phyloP scores from a whole-genome alignment of 2,113 vertebrate genomes.

The Phrynosoma platyrhinos region DNA sequence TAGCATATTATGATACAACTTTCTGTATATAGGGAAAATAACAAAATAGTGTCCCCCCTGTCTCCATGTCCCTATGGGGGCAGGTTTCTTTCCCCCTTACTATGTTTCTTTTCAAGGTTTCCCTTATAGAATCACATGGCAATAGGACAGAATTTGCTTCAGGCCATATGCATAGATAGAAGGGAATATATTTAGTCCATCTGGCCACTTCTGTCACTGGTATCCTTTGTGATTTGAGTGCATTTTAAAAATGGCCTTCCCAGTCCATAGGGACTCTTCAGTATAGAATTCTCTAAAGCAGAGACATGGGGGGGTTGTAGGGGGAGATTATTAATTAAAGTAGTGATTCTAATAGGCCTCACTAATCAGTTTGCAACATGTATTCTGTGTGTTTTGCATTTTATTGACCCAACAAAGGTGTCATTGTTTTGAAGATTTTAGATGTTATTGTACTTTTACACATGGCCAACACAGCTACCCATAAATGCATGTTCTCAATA shows the following conservation, averaged over 20 bases:
- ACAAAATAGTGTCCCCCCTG: background rate
- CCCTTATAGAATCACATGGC: background rate
- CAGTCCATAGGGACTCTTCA: background rate
- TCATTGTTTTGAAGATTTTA: too few species aligned
- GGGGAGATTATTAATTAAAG: background rate
- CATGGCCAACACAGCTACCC: background rate
- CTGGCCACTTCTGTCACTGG: background rate
- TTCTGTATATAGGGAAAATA: background rate
- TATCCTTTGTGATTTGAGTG: background rate
- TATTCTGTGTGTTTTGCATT: too few species aligned
- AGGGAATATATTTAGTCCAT: background rate
- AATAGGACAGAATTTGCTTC: background rate
- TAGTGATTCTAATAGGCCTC: background rate
- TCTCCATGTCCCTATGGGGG: background rate
- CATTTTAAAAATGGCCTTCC: background rate
- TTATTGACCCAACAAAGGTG: too few species aligned
- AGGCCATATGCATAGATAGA: background rate
- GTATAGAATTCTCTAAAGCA: background rate
- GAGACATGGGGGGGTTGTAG: background rate
- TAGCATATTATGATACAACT: background rate
- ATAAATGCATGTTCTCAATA: background rate
- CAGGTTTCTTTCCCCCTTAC: too few species aligned
- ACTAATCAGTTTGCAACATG: too few species aligned
- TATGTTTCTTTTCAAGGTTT: background rate
- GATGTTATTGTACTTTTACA: too few species aligned